Base-by-base conservation (phyloP, 2,797 vertebrate species). In the Fistularia tabacaria region DNA sequence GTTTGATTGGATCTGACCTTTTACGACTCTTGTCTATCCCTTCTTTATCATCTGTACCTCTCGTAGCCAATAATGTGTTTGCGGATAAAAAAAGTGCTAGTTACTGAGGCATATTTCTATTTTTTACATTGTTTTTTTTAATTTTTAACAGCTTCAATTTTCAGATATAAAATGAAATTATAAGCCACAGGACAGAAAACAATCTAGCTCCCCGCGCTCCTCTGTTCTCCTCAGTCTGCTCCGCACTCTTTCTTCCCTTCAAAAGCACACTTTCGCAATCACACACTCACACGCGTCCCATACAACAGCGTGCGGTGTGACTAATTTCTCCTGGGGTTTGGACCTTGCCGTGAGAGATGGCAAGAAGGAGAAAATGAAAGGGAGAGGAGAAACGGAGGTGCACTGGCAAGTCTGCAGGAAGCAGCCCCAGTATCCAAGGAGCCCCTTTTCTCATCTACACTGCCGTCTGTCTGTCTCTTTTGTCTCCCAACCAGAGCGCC, bases 311-410 rank as follows among this genome's bases (percentile, higher is more conserved):
- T 67, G 77, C 61, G 38, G 71, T 73, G 77, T 82, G 84, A 84
- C 85, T 89, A 89, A 91, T 91, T 91, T 91, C 89, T 91, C 86
- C 9, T 78, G 88, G 86, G 88, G 74, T 85, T 86, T 87, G 77
- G 86, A 79, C 78, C 73, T 81, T 25, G 57, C 75, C 14, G 59
- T 76, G 72, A 78, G 76, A 77, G 79, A 74, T 77, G 68, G 69
- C 61, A 73, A 77, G 73, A 74, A 65, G 69, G 61, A 82, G 76
- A 82, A 80, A 82, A 83, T 85, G 69, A 85, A 79, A 79, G 66
- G 42, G 54, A 64, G 66, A 67, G 64, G 59, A 74, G 76, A 80
- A 74, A 69, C 66, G 44, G 65, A 38, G 59, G 72, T 69, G 73
- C 76, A 5, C 25, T 25, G 25, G 25, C 25, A 25, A 79, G 81